A percentile compares a stretch with the other conserved stretches of the same genome.
Evolutionary conservation across 2,113 vertebrate species (phyloP).

Genomic region (Ivindomyrus marchei): DNA sequence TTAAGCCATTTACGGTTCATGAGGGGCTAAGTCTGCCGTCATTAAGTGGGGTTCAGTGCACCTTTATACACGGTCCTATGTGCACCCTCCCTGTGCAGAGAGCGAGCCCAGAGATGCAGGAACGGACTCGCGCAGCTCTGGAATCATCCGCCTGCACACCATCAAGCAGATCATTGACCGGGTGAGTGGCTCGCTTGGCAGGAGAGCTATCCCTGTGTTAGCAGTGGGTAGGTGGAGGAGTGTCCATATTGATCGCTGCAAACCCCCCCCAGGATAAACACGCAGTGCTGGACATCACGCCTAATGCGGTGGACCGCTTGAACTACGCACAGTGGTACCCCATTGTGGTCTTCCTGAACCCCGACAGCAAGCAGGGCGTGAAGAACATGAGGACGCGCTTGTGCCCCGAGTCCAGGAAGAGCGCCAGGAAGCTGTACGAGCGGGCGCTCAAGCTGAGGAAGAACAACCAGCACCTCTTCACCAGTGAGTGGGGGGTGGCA

Average conservation of each 20-base stretch:
- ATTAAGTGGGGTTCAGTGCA: neutral
- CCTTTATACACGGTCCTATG: neutral
- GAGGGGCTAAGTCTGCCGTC: neutral
- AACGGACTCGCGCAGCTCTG: constrained; percentile 88
- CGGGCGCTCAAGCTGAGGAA: constrained; percentile 95
- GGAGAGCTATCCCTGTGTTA: neutral
- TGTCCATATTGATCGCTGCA: neutral
- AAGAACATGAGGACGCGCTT: constrained; percentile 95
- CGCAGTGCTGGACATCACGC: constrained; percentile 92
- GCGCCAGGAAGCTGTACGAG: constrained; percentile 91
- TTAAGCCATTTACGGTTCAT: neutral
- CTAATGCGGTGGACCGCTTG: constrained; percentile 94
- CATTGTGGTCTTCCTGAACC: constrained; percentile 95
- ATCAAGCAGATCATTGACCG: constrained; percentile 98
- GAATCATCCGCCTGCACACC: constrained; percentile 96
- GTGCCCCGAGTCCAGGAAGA: constrained; percentile 93
- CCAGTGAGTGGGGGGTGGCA: constrained; percentile 68
- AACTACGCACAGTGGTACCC: constrained; percentile 99
- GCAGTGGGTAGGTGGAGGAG: too few species aligned
- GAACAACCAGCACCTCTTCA: constrained; percentile 98
- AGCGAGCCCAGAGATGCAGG: constrained; percentile 95
- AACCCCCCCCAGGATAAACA: constrained; percentile 79
- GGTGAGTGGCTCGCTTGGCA: constrained; percentile 59
- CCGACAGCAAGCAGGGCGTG: constrained; percentile 94
- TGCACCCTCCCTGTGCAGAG: constrained; percentile 57